phyloP scores from a whole-genome alignment of 2,888 invertebrate species.

The Ariolimax columbianus region DNA sequence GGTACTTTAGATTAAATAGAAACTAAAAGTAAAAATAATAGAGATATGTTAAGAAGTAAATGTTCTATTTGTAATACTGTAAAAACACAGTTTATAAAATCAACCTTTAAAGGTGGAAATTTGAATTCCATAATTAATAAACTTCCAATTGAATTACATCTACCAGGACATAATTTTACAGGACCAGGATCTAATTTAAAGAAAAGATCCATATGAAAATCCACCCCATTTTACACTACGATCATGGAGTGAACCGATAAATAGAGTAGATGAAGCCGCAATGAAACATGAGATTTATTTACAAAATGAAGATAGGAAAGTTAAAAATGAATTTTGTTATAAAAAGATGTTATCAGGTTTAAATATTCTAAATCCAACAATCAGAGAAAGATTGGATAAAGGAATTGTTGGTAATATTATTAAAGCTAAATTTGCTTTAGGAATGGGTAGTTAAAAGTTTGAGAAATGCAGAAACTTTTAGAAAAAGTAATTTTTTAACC shows the following conservation, averaged over 20 bases:
- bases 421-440: background rate
- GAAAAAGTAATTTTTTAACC: too few relatives aligned
- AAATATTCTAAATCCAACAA: background rate
- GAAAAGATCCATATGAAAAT: background rate
- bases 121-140: slow-evolving; percentile 42
- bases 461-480: too few relatives aligned
- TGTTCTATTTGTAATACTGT: slow-evolving; percentile 41
- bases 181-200: slow-evolving; percentile 7
- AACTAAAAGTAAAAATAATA: slow-evolving; percentile 26
- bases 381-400: slow-evolving; percentile 10
- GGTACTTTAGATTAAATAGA: slow-evolving; percentile 14
- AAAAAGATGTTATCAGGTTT: slow-evolving; percentile 15
- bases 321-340: slow-evolving; percentile 18
- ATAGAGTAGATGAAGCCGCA: slow-evolving; percentile 30
- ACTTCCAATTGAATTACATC: slow-evolving; percentile 50
- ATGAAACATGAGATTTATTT: slow-evolving; percentile 24
- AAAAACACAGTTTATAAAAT: slow-evolving; percentile 43
- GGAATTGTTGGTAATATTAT: background rate
- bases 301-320: slow-evolving; percentile 14
- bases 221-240: slow-evolving; percentile 12
- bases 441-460: too few relatives aligned
- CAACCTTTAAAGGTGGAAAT: background rate
- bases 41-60: slow-evolving; percentile 29
- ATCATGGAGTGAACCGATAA: slow-evolving; percentile 5
- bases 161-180: slow-evolving; percentile 27